Conservation (phyloP, 2,888 invertebrate species). For the Dastarcus helophoroides region DNA sequence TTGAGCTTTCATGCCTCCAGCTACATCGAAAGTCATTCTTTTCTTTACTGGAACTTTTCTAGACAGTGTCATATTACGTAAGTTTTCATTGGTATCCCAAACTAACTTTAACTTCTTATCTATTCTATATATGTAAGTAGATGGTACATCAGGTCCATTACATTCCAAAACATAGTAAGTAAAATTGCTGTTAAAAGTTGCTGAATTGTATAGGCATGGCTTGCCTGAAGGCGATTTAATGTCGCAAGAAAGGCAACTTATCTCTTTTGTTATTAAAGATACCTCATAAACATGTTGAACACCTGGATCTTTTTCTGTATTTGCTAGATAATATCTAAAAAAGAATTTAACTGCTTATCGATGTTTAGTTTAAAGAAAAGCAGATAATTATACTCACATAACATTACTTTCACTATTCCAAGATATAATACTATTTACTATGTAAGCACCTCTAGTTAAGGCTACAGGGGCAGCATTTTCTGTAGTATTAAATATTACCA, state of each 20-base stretch:
- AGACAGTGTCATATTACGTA: conserved; percentile 39
- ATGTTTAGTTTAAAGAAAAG: background rate
- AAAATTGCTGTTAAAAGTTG: conserved; percentile 53
- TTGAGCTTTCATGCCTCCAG: conserved; percentile 57
- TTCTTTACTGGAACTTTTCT: conserved; percentile 47
- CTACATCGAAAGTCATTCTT: conserved; percentile 51
- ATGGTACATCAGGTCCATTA: conserved; percentile 75
- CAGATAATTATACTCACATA: conserved; percentile 45
- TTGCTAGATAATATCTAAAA: conserved; percentile 75
- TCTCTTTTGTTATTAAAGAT: conserved; percentile 39
- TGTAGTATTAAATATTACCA: conserved; percentile 43
- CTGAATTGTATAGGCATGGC: conserved; percentile 57
- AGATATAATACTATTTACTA: conserved; percentile 60
- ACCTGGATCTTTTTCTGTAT: conserved; percentile 60
- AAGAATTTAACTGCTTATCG: background rate
- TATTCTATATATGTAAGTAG: conserved; percentile 46
- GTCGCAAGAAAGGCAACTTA: conserved; percentile 68
- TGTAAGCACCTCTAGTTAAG: conserved; percentile 52
- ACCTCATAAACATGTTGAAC: conserved; percentile 73
- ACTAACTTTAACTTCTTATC: conserved; percentile 31
- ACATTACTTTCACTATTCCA: conserved; percentile 57
- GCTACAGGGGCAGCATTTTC: conserved; percentile 31
- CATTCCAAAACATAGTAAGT: conserved; percentile 66
- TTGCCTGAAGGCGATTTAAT: conserved; percentile 39
- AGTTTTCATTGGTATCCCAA: conserved; percentile 58